Conservation (phyloP, 2,888 invertebrate species). For the Conomelus anceps region DNA sequence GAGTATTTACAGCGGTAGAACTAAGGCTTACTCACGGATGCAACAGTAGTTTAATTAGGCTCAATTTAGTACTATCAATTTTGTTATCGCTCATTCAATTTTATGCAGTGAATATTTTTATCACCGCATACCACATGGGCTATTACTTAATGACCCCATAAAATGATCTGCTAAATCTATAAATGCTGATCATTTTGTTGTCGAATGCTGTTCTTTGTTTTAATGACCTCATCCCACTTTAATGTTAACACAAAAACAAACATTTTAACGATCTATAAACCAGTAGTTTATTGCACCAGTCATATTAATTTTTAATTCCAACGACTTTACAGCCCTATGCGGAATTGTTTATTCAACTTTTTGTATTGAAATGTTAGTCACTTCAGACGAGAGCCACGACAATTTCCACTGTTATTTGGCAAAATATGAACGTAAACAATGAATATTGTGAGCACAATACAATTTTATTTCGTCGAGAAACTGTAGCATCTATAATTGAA, state of each 20-base stretch:
- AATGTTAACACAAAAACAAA: not conserved
- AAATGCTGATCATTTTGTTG: no score
- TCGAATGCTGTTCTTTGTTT: not conserved
- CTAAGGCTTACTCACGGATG: no score
- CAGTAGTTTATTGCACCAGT: not conserved
- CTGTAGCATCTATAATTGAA: not conserved
- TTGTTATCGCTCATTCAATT: no score
- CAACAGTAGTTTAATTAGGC: no score
- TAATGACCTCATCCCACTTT: not conserved
- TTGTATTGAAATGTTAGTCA: not conserved
- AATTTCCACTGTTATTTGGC: not conserved
- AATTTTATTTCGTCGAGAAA: not conserved
- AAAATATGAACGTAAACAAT: not conserved
- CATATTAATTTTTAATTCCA: not conserved
- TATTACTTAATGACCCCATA: no score
- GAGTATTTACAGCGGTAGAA: no score
- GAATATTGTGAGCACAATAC: not conserved
- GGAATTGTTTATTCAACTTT: not conserved
- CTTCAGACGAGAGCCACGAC: not conserved
- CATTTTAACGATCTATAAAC: not conserved
- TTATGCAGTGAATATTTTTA: no score
- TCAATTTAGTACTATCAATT: no score
- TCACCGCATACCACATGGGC: no score
- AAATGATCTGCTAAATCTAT: no score
- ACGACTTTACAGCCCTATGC: not conserved